Evolutionary conservation across 2,113 vertebrate genomes (phyloP).

Genomic region (Neogobius melanostomus): DNA sequence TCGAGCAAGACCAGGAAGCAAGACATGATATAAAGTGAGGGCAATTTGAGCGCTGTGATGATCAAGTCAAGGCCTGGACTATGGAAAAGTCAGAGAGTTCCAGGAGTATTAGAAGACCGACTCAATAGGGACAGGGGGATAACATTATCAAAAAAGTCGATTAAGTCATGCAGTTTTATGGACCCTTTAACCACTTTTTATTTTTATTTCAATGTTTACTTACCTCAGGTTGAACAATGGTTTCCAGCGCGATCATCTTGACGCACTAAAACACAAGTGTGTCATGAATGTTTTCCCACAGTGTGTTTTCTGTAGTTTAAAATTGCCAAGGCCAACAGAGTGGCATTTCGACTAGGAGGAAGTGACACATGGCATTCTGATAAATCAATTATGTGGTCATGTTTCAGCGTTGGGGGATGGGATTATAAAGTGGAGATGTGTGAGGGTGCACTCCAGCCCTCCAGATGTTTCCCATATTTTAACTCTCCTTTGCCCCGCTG

Average conservation of each 20-base stretch:
- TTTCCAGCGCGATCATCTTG: constrained; percentile 30
- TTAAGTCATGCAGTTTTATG: too few relatives aligned
- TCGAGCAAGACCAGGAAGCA: too few relatives aligned
- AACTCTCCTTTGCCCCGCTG: constrained; percentile 45
- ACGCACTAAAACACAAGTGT: constrained; percentile 7
- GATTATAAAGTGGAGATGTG: constrained; percentile 28
- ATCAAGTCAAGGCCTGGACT: too few relatives aligned
- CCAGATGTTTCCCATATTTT: constrained; percentile 77
- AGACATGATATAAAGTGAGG: too few relatives aligned
- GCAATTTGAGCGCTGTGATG: too few relatives aligned
- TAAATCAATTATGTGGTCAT: constrained; percentile 72
- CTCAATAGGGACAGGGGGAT: too few relatives aligned
- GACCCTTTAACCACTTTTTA: too few relatives aligned
- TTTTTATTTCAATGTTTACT: too few relatives aligned
- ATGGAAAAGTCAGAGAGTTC: too few relatives aligned
- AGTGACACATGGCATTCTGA: constrained; percentile 57
- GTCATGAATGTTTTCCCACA: constrained; percentile 13
- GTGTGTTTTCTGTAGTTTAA: constrained; percentile 1
- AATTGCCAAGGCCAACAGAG: constrained; percentile 39
- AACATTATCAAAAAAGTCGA: too few relatives aligned
- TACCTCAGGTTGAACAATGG: too few relatives aligned
- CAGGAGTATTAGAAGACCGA: too few relatives aligned
- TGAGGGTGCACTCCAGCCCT: constrained; percentile 16
- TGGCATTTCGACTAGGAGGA: constrained; percentile 30
- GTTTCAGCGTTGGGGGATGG: constrained; percentile 61